Percentiles rank a stretch among this genome's conserved stretches.
These are phyloP conservation scores for Theodoxus fluviatilis DNA, from an alignment of 2,888 invertebrate genomes.

Conservation along the genomic window DNA sequence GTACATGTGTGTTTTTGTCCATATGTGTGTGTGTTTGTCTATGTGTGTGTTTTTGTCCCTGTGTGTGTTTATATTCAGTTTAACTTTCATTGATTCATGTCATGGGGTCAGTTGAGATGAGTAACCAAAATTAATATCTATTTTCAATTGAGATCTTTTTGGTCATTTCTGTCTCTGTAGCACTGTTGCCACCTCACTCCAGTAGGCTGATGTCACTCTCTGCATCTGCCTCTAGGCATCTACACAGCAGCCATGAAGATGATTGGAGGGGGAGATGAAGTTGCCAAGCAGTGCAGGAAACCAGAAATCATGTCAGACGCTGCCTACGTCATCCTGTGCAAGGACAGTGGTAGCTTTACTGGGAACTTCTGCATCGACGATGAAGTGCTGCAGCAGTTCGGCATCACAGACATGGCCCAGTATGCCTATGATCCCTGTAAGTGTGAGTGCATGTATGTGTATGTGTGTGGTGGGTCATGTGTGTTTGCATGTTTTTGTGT, in stretches of 20 bases:
- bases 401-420: conserved; percentile 82
- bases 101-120: too few relatives aligned
- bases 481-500: neutral
- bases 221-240: conserved; percentile 73
- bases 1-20: too few relatives aligned
- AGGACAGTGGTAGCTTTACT: conserved; percentile 79
- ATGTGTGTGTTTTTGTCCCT: neutral
- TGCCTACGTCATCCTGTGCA: conserved; percentile 81
- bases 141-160: too few relatives aligned
- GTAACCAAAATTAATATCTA: too few relatives aligned
- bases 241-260: conserved; percentile 83
- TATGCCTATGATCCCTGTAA: conserved; percentile 71
- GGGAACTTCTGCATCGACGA: conserved; percentile 95
- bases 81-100: neutral
- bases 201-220: too few relatives aligned
- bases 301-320: conserved; percentile 89
- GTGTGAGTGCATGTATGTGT: conserved; percentile 22
- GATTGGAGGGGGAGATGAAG: conserved; percentile 70
- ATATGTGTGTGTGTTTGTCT: too few relatives aligned
- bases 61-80: neutral
- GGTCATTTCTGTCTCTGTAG: too few relatives aligned
- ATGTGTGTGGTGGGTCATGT: neutral
- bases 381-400: conserved; percentile 78
- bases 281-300: conserved; percentile 75
- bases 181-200: too few relatives aligned